phyloP scores from a whole-genome alignment of 2,113 vertebrate species.

The Calyptomena viridis region DNA sequence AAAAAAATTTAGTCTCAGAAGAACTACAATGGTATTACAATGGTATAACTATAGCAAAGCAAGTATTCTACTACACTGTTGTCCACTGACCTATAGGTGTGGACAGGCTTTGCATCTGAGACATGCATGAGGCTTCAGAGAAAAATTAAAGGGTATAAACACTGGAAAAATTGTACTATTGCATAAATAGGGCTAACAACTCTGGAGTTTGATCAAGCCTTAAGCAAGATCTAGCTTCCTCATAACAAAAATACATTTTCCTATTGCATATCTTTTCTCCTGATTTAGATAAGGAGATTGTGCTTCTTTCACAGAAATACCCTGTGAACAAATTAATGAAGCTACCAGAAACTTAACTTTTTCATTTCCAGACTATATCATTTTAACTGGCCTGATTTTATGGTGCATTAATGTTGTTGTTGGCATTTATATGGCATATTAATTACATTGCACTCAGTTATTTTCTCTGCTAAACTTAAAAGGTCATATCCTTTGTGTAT shows the following conservation, averaged over 20 bases:
- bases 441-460: slow-evolving; percentile 51
- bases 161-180: neutral
- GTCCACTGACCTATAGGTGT: neutral
- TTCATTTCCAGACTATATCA: slow-evolving; percentile 52
- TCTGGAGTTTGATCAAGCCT: neutral
- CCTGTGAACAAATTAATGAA: slow-evolving; percentile 13
- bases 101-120: neutral
- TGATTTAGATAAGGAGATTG: neutral
- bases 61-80: neutral
- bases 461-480: slow-evolving; percentile 60
- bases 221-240: neutral
- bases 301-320: neutral
- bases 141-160: neutral
- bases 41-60: neutral
- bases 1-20: neutral
- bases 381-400: slow-evolving; percentile 54
- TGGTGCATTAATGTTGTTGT: slow-evolving; percentile 46
- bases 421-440: slow-evolving; percentile 58
- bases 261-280: neutral
- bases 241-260: neutral
- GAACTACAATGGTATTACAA: neutral
- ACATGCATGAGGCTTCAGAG: neutral
- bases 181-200: neutral
- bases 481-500: slow-evolving; percentile 57
- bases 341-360: slow-evolving; percentile 52